phyloP scores from a whole-genome alignment of 2,888 invertebrate genomes.

The Limnephilus lunatus region DNA sequence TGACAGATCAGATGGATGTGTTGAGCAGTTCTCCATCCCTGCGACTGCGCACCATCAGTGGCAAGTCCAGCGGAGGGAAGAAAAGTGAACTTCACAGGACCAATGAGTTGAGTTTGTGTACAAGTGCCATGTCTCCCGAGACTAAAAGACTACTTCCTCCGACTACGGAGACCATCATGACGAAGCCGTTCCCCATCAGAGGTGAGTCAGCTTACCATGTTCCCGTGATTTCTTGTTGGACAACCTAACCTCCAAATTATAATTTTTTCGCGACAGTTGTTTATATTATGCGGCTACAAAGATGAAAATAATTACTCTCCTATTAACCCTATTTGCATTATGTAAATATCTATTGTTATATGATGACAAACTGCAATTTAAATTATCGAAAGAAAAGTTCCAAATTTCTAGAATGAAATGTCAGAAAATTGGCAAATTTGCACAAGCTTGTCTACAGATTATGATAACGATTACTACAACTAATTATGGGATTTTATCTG shows the following conservation, averaged over 20 bases:
- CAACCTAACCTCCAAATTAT: slow-evolving; percentile 37
- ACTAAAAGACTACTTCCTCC: slow-evolving; percentile 84
- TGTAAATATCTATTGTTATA: neutral
- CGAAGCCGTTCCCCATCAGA: slow-evolving; percentile 92
- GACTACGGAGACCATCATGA: slow-evolving; percentile 90
- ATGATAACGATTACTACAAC: neutral
- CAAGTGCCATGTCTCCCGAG: slow-evolving; percentile 85
- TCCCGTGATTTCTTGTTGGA: neutral
- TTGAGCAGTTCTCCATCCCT: slow-evolving; percentile 74
- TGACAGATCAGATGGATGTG: slow-evolving; percentile 72
- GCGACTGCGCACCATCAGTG: slow-evolving; percentile 68
- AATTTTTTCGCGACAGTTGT: neutral
- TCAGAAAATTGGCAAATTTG: neutral
- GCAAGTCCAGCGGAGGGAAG: slow-evolving; percentile 44
- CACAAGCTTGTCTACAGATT: neutral
- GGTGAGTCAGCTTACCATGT: slow-evolving; percentile 74
- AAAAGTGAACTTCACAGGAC: slow-evolving; percentile 67
- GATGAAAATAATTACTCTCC: neutral
- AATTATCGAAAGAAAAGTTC: neutral
- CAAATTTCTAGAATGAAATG: neutral
- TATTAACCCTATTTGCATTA: neutral
- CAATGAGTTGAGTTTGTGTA: slow-evolving; percentile 79
- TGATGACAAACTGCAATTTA: neutral
- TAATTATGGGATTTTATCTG: neutral
- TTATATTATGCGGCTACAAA: neutral